A percentile compares a stretch with the other conserved stretches of the same genome.
Evolutionary conservation across 2,888 invertebrate genomes (phyloP).

Genomic region (Limnephilus marmoratus): DNA sequence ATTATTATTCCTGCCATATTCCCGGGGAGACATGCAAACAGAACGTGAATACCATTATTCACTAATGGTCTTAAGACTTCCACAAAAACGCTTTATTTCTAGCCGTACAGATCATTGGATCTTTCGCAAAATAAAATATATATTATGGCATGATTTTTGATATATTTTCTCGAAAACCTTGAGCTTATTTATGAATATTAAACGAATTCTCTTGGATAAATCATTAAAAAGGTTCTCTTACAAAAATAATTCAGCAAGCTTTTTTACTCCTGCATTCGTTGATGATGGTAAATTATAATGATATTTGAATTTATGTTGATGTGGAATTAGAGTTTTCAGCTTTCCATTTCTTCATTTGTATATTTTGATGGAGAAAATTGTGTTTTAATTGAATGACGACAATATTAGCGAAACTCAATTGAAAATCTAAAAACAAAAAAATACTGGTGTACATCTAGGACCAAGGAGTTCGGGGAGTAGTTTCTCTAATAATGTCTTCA

Average conservation of each 20-base stretch:
- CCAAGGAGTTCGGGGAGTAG: no score
- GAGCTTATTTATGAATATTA: neutral
- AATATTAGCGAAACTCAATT: no score
- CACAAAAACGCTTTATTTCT: neutral
- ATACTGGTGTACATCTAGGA: no score
- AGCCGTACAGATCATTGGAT: neutral
- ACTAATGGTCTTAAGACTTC: neutral
- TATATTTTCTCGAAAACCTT: neutral
- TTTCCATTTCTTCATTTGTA: no score
- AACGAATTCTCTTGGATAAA: neutral
- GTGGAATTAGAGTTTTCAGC: no score
- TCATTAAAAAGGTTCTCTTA: neutral
- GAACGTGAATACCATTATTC: conserved; percentile 23
- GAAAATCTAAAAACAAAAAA: no score
- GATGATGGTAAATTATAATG: neutral
- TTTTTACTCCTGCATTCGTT: neutral
- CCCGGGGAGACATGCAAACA: conserved; percentile 14
- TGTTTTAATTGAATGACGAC: no score
- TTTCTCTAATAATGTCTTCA: no score
- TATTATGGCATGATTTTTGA: neutral
- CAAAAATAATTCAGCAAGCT: no score
- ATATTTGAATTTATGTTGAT: neutral
- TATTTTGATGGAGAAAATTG: no score
- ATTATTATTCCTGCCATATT: conserved; percentile 40
- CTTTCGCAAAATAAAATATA: neutral